phyloP scores from a whole-genome alignment of 2,797 vertebrate species.

The Sternarchorhynchus goeldii region DNA sequence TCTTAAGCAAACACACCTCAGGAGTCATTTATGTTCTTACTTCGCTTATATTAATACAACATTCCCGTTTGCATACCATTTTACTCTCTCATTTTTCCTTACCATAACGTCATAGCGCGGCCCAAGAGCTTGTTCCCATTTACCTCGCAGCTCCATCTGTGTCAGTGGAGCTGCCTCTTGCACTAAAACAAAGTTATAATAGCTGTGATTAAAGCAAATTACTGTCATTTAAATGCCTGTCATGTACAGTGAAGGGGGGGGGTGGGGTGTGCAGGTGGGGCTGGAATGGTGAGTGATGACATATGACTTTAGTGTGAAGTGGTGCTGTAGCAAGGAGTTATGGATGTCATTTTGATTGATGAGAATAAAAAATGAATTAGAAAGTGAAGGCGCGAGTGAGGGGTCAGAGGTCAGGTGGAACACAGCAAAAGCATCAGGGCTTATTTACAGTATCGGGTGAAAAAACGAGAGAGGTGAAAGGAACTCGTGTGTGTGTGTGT shows the following conservation, averaged over 20 bases:
- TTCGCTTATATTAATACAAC: conserved; percentile 45
- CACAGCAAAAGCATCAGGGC: conserved; percentile 28
- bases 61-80: conserved; percentile 19
- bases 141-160: conserved; percentile 79
- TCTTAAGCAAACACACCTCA: too few relatives aligned
- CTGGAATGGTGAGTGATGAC: conserved; percentile 26
- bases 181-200: conserved; percentile 65
- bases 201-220: conserved; percentile 1
- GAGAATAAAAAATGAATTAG: conserved; percentile 43
- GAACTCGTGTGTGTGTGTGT: too few relatives aligned
- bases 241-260: too few relatives aligned
- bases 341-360: conserved; percentile 34
- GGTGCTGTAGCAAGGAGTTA: conserved; percentile 18
- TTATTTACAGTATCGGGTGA: conserved; percentile 23
- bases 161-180: conserved; percentile 60
- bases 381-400: conserved; percentile 44
- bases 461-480: background rate
- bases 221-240: background rate
- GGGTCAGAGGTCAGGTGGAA: conserved; percentile 45
- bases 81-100: conserved; percentile 61
- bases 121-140: conserved; percentile 90
- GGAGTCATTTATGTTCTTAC: conserved; percentile 13
- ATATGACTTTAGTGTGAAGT: conserved; percentile 43
- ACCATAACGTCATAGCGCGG: conserved; percentile 92
- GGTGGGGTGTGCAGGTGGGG: too few relatives aligned